Evolutionary conservation across 2,113 vertebrate genomes (phyloP).

Genomic region (Ginglymostoma cirratum): DNA sequence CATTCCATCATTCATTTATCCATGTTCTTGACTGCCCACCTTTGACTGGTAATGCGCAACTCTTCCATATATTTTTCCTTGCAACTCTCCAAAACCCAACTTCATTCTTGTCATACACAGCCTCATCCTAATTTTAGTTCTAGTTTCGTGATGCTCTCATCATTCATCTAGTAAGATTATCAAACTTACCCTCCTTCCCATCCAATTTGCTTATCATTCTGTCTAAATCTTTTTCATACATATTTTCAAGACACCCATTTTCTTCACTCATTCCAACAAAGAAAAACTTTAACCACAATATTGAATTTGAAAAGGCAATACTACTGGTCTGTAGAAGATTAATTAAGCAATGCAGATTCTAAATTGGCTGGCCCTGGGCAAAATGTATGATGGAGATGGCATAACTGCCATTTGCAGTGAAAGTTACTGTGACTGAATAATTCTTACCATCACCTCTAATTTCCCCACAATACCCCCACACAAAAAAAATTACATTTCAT

Average conservation of each 20-base stretch:
- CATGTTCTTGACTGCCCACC: not conserved
- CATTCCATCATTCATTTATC: not conserved
- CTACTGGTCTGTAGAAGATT: not conserved
- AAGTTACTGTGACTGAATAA: not conserved
- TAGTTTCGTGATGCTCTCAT: not conserved
- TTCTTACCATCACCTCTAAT: not conserved
- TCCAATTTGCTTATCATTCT: not conserved
- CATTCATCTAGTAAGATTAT: not conserved
- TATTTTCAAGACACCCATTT: not conserved
- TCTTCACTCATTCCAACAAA: not conserved
- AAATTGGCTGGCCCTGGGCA: not conserved
- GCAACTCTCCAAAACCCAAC: not conserved
- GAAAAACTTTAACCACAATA: not conserved
- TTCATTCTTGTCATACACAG: not conserved
- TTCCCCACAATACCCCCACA: too few relatives aligned
- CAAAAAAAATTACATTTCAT: not conserved
- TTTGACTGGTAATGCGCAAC: not conserved
- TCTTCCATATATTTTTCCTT: not conserved
- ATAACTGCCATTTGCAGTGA: not conserved
- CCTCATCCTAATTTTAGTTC: not conserved
- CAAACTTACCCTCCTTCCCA: not conserved
- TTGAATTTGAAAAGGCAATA: not conserved
- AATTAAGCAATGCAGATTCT: not conserved
- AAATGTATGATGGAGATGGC: not conserved
- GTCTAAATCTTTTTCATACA: not conserved